phyloP scores from a whole-genome alignment of 2,113 vertebrate genomes.

The Elgaria multicarinata region DNA sequence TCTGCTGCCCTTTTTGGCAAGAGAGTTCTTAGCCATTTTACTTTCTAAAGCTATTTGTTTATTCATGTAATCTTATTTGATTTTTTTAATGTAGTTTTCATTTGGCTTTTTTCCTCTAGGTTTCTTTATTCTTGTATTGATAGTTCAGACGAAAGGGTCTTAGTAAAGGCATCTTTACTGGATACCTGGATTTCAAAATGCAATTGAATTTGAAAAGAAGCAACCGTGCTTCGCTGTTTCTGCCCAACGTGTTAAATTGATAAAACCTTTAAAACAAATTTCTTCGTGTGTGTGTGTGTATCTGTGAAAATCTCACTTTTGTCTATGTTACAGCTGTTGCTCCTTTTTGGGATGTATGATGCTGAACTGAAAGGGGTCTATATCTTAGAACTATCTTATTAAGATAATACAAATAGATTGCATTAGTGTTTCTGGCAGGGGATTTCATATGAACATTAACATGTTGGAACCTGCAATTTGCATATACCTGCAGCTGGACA shows the following conservation, averaged over 20 bases:
- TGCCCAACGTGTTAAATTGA: neutral
- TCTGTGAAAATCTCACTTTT: slow-evolving; percentile 54
- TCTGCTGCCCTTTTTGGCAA: slow-evolving; percentile 35
- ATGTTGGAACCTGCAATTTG: neutral
- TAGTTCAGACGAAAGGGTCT: neutral
- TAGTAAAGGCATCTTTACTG: accelerated
- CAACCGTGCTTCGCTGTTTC: neutral
- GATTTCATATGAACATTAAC: neutral
- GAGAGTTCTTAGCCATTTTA: slow-evolving; percentile 16
- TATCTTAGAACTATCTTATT: slow-evolving; percentile 66
- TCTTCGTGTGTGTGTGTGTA: neutral
- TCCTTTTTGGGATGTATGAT: slow-evolving; percentile 60
- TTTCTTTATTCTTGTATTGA: neutral
- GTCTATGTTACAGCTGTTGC: slow-evolving; percentile 68
- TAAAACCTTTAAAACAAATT: slow-evolving; percentile 17
- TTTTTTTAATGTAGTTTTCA: slow-evolving; percentile 4
- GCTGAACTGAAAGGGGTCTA: slow-evolving; percentile 69
- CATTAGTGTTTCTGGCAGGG: neutral
- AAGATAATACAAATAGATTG: slow-evolving; percentile 4
- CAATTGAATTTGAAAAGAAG: slow-evolving; percentile 9
- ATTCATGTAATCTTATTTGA: neutral
- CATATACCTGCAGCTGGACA: no score
- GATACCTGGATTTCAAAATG: neutral
- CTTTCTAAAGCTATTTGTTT: slow-evolving; percentile 2
- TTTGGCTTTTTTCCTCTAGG: slow-evolving; percentile 18